Conservation (phyloP, 2,888 invertebrate genomes). For the Myathropa florea region DNA sequence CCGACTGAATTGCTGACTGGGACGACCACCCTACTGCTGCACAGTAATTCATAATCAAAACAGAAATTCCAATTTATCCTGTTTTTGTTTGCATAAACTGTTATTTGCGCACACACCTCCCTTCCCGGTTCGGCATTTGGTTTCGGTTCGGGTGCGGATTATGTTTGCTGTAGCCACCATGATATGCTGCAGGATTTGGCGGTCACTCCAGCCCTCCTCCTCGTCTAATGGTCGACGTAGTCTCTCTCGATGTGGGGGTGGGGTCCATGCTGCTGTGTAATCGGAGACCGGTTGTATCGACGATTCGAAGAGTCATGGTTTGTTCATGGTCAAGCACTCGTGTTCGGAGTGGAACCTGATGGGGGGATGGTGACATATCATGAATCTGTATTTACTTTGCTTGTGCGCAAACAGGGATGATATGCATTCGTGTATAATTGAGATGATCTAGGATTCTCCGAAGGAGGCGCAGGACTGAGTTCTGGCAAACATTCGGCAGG, state of each 20-base stretch:
- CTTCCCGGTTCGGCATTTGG: neutral
- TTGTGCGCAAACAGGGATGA: slow-evolving; percentile 60
- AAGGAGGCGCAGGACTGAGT: neutral
- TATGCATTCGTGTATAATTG: slow-evolving; percentile 67
- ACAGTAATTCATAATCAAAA: slow-evolving; percentile 70
- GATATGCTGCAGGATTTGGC: slow-evolving; percentile 62
- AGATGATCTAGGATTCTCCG: slow-evolving; percentile 54
- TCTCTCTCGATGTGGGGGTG: neutral
- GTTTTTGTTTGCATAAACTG: slow-evolving; percentile 70
- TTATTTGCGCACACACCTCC: slow-evolving; percentile 49
- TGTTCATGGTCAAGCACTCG: slow-evolving; percentile 47
- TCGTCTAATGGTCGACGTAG: neutral
- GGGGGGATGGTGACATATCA: slow-evolving; percentile 52
- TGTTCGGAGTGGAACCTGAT: no score
- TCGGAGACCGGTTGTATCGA: slow-evolving; percentile 7
- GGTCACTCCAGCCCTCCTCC: slow-evolving; percentile 33
- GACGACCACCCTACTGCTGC: neutral
- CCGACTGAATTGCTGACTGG: neutral
- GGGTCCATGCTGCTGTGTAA: slow-evolving; percentile 22
- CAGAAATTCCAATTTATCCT: slow-evolving; percentile 70
- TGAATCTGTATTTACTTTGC: slow-evolving; percentile 62
- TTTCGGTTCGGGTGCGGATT: slow-evolving; percentile 60
- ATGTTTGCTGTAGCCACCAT: slow-evolving; percentile 57
- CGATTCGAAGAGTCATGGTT: slow-evolving; percentile 44
- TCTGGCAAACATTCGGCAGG: slow-evolving; percentile 1